Conservation (phyloP, 2,113 vertebrate species). For the Dasyurus viverrinus region DNA sequence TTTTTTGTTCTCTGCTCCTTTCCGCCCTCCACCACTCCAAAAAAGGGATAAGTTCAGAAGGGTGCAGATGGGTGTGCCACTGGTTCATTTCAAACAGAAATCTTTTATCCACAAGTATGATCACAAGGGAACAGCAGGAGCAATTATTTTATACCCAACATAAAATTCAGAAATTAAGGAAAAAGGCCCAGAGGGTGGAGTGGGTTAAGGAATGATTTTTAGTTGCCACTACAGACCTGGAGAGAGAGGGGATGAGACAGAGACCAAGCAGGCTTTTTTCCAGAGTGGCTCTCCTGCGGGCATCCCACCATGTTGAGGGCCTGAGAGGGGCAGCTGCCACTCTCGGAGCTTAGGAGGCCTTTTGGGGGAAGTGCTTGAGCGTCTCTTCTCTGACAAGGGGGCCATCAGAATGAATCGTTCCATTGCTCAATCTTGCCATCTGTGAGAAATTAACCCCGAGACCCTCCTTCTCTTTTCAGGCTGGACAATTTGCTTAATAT, state of each 20-base stretch:
- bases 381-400: conserved; percentile 90
- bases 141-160: conserved; percentile 40
- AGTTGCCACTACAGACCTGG: conserved; percentile 42
- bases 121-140: conserved; percentile 42
- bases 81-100: conserved; percentile 38
- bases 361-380: conserved; percentile 86
- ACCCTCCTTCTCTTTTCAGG: conserved; percentile 99
- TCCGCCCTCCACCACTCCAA: neutral
- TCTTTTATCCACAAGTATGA: conserved; percentile 64
- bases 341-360: conserved; percentile 79
- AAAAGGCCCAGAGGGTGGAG: conserved; percentile 31
- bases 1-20: neutral
- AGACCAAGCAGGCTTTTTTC: conserved; percentile 68
- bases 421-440: conserved; percentile 99
- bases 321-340: conserved; percentile 70
- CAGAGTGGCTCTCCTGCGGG: conserved; percentile 62
- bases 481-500: conserved; percentile 99
- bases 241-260: conserved; percentile 25
- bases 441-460: conserved; percentile 99
- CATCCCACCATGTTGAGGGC: conserved; percentile 67
- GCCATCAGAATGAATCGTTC: conserved; percentile 97
- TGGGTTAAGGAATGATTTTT: conserved; percentile 31
- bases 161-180: conserved; percentile 54
- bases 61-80: neutral
- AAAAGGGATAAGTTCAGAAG: no score